Conservation (phyloP, 2,888 invertebrate species). For the Parnassius orleans region DNA sequence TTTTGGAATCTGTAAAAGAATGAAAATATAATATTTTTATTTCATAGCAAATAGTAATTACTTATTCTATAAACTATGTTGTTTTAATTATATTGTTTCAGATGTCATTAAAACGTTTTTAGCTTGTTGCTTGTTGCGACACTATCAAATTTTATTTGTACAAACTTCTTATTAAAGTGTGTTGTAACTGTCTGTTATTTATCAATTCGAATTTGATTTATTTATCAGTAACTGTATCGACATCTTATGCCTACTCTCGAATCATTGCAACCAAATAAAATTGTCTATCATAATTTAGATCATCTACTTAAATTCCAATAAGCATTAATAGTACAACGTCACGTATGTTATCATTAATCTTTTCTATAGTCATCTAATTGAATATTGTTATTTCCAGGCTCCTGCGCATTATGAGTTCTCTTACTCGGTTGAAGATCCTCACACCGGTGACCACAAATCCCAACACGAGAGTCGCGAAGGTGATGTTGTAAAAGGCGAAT, state of each 20-base stretch:
- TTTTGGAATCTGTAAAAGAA: no score
- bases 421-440: slow-evolving; percentile 80
- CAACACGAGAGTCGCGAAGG: slow-evolving; percentile 72
- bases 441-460: slow-evolving; percentile 80
- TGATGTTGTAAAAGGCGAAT: slow-evolving; percentile 76
- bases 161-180: slow-evolving; percentile 58
- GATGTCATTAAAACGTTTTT: not conserved
- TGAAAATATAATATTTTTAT: no score
- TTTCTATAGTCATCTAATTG: not conserved
- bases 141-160: slow-evolving; percentile 72
- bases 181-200: slow-evolving; percentile 62
- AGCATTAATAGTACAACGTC: no score
- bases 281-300: no score
- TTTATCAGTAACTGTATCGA: slow-evolving; percentile 29
- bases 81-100: no score
- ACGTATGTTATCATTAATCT: no score
- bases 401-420: slow-evolving; percentile 81
- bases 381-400: slow-evolving; percentile 47
- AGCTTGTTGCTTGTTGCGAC: slow-evolving; percentile 53
- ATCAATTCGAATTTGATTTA: slow-evolving; percentile 57
- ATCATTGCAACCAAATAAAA: no score
- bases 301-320: no score
- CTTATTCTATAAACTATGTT: no score
- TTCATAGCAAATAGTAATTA: no score
- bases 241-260: no score